phyloP scores from a whole-genome alignment of 2,888 invertebrate genomes.

The Ethmia dodecea region DNA sequence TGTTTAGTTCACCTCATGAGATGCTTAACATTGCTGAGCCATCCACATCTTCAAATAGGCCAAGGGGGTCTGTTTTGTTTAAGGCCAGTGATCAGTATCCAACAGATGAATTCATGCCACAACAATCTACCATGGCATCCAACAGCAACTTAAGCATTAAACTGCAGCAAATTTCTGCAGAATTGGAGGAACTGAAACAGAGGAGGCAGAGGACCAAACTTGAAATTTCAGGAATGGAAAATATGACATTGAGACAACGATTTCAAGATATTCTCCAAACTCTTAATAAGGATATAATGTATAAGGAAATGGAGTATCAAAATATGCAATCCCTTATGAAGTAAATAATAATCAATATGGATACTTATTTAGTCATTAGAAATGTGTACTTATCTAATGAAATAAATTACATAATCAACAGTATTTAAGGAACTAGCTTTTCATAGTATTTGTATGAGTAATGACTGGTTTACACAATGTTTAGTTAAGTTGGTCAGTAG shows the following conservation, averaged over 20 bases:
- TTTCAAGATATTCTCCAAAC: constrained; percentile 86
- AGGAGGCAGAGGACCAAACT: constrained; percentile 85
- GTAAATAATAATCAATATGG: constrained; percentile 7
- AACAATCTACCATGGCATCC: neutral
- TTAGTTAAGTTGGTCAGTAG: no score
- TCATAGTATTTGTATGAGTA: no score
- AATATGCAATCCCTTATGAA: constrained; percentile 17
- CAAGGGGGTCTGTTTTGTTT: constrained; percentile 3
- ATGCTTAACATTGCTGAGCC: constrained; percentile 13
- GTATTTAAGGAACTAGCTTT: no score
- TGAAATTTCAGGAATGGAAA: constrained; percentile 87
- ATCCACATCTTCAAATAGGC: constrained; percentile 8
- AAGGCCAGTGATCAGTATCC: constrained; percentile 12
- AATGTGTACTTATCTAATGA: neutral
- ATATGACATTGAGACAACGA: constrained; percentile 85
- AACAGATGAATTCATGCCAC: constrained; percentile 15
- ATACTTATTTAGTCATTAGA: constrained; percentile 1
- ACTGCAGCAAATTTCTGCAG: constrained; percentile 81
- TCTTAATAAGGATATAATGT: constrained; percentile 83
- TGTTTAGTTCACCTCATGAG: constrained; percentile 24
- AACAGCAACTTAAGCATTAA: constrained; percentile 60
- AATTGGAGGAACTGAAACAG: constrained; percentile 83
- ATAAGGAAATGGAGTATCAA: constrained; percentile 80
- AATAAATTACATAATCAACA: no score
- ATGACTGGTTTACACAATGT: neutral